A percentile compares a stretch with the other conserved stretches of the same genome.
Conservation (phyloP, 2,888 invertebrate genomes). For the Sarcophaga caerulescens region DNA sequence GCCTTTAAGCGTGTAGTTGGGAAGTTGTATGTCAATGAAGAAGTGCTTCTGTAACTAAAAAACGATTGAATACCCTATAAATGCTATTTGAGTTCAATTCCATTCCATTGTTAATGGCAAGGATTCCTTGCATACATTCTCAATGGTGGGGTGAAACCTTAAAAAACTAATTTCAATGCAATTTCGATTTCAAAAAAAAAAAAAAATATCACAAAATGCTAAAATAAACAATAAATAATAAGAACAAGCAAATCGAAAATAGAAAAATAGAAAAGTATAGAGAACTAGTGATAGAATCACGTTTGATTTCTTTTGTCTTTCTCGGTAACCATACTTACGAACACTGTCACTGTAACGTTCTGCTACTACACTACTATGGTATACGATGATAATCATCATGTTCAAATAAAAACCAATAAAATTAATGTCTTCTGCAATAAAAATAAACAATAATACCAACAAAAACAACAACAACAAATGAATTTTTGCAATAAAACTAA, state of each 20-base stretch:
- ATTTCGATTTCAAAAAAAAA: too few species aligned
- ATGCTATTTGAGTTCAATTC: too few species aligned
- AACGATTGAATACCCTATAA: too few species aligned
- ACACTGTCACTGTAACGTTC: conserved; percentile 3
- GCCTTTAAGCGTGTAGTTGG: too few species aligned
- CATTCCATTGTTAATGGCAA: too few species aligned
- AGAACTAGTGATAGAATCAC: background rate
- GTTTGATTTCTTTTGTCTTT: background rate
- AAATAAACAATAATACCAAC: conserved; percentile 41
- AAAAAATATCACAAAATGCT: too few species aligned
- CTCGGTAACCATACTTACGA: background rate
- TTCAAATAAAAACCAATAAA: conserved; percentile 57
- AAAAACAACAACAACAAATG: conserved; percentile 46
- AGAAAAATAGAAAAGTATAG: conserved; percentile 47
- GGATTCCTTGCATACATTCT: too few species aligned
- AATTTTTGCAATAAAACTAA: conserved; percentile 48
- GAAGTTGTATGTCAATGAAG: too few species aligned
- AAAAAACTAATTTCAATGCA: too few species aligned
- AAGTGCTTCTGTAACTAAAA: too few species aligned
- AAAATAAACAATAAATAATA: too few species aligned
- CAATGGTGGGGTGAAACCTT: too few species aligned
- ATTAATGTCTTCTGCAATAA: conserved; percentile 58
- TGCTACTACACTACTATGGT: conserved; percentile 57
- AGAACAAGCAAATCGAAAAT: background rate
- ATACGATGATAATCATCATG: conserved; percentile 54